These are phyloP conservation scores for Morelia viridis DNA, from an alignment of 2,797 vertebrate species.

Conservation along the genomic window DNA sequence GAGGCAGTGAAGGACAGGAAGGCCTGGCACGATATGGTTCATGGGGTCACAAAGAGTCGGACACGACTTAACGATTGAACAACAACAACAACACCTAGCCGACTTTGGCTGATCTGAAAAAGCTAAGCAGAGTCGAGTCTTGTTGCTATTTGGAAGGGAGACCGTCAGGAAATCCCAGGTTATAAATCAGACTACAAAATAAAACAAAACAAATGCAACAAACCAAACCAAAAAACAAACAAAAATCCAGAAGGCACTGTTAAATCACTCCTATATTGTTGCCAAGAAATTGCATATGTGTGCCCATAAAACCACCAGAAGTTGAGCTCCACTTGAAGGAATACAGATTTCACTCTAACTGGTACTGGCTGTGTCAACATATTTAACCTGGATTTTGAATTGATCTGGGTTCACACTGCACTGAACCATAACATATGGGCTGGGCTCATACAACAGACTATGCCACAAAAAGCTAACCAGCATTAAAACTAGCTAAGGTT, in stretches of 20 bases:
- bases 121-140: neutral
- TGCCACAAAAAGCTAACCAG: neutral
- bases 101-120: neutral
- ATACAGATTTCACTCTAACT: neutral
- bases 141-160: neutral
- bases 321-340: neutral
- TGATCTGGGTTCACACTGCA: neutral
- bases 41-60: too few species aligned
- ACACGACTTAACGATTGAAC: too few species aligned
- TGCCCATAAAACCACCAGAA: neutral
- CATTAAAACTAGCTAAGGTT: neutral
- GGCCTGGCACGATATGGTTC: too few species aligned
- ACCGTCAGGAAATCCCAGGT: neutral
- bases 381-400: neutral
- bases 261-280: neutral
- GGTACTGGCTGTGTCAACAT: neutral
- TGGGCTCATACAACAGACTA: neutral
- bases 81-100: neutral
- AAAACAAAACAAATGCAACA: neutral
- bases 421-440: neutral
- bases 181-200: neutral
- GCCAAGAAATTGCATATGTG: neutral
- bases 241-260: neutral
- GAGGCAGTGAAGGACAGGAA: too few species aligned
- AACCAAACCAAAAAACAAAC: neutral